Base-by-base conservation (phyloP, 2,113 vertebrate species). In the Elachura formosa region DNA sequence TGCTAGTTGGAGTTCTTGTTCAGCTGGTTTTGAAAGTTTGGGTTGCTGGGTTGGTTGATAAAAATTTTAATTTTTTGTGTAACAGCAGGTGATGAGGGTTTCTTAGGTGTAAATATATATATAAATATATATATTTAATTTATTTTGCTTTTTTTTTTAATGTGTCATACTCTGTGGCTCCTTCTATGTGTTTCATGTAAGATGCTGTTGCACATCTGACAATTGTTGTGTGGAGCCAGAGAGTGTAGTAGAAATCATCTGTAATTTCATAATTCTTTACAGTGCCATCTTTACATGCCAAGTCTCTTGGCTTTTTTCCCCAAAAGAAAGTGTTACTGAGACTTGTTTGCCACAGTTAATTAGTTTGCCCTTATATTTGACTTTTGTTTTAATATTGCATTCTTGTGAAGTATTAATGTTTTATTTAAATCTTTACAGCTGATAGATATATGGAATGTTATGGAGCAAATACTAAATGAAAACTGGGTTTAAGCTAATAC, bases 401-500 rank as follows among this genome's bases (percentile, higher is more conserved):
- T 91, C 74, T 97, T 96, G 34, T 95, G 81, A 97, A 96, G 95
- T 96, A 90, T 91, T 95, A 94, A 73, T 93, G 23, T 76, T 96
- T 97, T 86, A 94, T 94, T 96, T 93, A 97, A 93, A 95, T 92
- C 72, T 96, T 97, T 93, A 76, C 33, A 89, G 34, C 48, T 88
- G 58, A 62, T 73, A 89, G 41, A 52, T 94, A 84, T 88, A 68
- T 95, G 92, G 69, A 95, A 87, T 96, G 38, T 95, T 98, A 94
- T 72, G 74, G 91, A 96, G 74, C 33, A 92, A 96, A 93, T 92
- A 74, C 80, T 93, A 95, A 94, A 95, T 93, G 75, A 96, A 96
- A 96, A 91, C 72, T 95, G 76, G 83, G 91, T 89, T 94, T 97
- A 96, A 85, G 67, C 67, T 97, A 95, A 96, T 96, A 94, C 79